Percentiles rank a stretch among this genome's conserved stretches.
Evolutionary conservation across 2,113 vertebrate species (phyloP).

Genomic region (chimpanzee (Pan troglodytes)): NHGRI_mPanTro3-v2.1_pri NC_072401.2:95689001-95689500

Average conservation of each 20-base stretch:
- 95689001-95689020: conserved; percentile 12
- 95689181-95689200: background rate
- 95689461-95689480: background rate
- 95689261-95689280: background rate
- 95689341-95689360: background rate
- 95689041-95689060: conserved; percentile 18
- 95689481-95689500: too few species aligned
- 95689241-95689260: background rate
- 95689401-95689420: background rate
- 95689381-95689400: background rate
- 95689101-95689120: background rate
- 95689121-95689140: background rate
- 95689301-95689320: background rate
- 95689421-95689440: background rate
- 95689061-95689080: conserved; percentile 8
- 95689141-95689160: background rate
- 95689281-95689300: background rate
- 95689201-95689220: background rate
- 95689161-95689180: background rate
- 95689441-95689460: background rate
- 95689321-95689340: background rate
- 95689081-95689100: background rate
- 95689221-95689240: background rate
- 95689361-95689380: background rate
- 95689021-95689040: conserved; percentile 22